Base-by-base conservation (phyloP, 2,797 vertebrate genomes). In the Neosalanx taihuensis region DNA sequence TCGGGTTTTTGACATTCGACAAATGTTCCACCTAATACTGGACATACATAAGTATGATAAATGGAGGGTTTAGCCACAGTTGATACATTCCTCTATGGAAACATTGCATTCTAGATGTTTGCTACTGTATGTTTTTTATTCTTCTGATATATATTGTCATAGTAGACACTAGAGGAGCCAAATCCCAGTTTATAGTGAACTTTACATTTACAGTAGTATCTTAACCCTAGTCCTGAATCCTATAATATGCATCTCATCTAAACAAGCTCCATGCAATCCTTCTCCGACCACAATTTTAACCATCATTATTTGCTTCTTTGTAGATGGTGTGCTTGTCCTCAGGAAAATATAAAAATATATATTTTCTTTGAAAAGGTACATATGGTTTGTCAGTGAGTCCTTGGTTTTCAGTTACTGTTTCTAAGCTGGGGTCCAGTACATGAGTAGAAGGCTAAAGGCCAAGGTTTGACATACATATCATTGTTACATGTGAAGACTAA, bases 291-390 rank as follows among this genome's bases (percentile, higher is more conserved):
- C 61, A 73, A 53, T 53, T 30, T 66, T 81, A 75, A 69, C 72
- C 33, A 2, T 76, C 73, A 69, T 73, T 78, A 68, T 84, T 82
- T 80, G 69, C 78, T 79, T 76, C 37, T 72, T 80, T 78, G 77
- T 78, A 78, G 73, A 86, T 90, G 87, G 88, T 93, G 92, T 93
- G 92, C 92, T 93, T 93, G 81, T 92, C 90, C 89, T 89, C 86
- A 78, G 87, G 72, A 87, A 87, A 87, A 86, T 86, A 89, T 83
- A 93, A 93, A 93, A 93, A 93, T 92, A 92, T 89, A 88, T 79
- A 82, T 91, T 87, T 91, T 89, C 75, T 82, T 84, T 89, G 81
- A 87, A 89, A 90, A 90, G 85, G 84, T 89, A 89, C 82, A 85
- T 87, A 86, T 61, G 78, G 81, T 88, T 67, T 26, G 79, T 84